Conservation (phyloP, 2,888 invertebrate species). For the Muscina levida region DNA sequence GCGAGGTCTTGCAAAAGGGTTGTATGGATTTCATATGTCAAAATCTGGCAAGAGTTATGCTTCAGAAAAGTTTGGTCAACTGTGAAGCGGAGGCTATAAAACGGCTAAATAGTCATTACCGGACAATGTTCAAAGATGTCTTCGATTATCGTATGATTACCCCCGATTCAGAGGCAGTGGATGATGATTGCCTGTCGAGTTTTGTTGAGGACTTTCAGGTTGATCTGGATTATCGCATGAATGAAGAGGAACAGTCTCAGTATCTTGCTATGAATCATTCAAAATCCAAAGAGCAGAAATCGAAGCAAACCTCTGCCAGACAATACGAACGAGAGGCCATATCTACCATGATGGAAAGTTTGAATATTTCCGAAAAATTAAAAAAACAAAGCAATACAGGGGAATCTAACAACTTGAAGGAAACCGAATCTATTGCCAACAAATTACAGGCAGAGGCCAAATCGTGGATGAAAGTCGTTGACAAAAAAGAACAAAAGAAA, state of each 20-base stretch:
- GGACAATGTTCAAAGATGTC: constrained; percentile 81
- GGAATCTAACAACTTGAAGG: constrained; percentile 42
- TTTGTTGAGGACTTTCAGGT: constrained; percentile 80
- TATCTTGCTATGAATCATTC: constrained; percentile 65
- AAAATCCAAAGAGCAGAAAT: constrained; percentile 70
- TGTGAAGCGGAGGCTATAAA: constrained; percentile 83
- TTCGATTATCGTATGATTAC: constrained; percentile 85
- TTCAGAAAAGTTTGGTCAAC: constrained; percentile 84
- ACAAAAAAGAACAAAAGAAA: constrained; percentile 80
- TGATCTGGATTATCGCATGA: constrained; percentile 81
- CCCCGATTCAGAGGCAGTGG: constrained; percentile 84
- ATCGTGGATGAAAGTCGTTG: constrained; percentile 77
- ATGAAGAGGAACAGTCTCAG: constrained; percentile 72
- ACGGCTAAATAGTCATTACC: constrained; percentile 86
- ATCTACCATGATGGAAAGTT: constrained; percentile 75
- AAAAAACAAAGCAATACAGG: constrained; percentile 39
- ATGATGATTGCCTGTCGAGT: constrained; percentile 81
- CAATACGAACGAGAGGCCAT: constrained; percentile 78
- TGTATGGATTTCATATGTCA: constrained; percentile 89
- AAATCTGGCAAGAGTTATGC: constrained; percentile 87
- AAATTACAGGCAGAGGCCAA: constrained; percentile 72
- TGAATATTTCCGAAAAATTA: constrained; percentile 70
- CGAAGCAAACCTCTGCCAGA: constrained; percentile 72
- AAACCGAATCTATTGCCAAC: constrained; percentile 54
- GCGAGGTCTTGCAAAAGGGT: constrained; percentile 85